These are phyloP conservation scores for Enteromius anoplus DNA, from an alignment of 2,797 vertebrate species.

Conservation along the genomic window DNA sequence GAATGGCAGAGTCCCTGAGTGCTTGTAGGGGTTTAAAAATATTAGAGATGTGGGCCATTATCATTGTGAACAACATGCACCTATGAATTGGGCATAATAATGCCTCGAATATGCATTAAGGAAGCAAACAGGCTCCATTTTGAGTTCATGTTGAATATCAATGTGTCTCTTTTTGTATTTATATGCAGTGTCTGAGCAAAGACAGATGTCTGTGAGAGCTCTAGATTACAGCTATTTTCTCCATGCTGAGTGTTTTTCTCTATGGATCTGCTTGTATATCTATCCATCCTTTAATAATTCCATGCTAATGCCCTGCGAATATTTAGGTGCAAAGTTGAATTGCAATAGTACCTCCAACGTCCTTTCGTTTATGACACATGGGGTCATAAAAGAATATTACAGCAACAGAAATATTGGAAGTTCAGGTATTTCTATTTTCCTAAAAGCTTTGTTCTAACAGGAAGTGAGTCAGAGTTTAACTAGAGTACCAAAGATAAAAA, in stretches of 20 bases:
- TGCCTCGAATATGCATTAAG: not conserved
- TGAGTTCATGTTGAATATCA: not conserved
- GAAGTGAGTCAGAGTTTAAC: not conserved
- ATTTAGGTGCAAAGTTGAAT: not conserved
- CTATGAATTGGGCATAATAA: not conserved
- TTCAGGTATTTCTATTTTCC: not conserved
- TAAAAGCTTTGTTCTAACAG: not conserved
- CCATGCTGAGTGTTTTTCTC: not conserved
- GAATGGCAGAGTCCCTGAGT: not conserved
- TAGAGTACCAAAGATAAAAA: not conserved
- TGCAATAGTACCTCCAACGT: not conserved
- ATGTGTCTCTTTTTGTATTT: not conserved
- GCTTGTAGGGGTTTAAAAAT: too few species aligned
- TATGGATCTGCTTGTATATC: not conserved
- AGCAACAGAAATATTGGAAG: not conserved
- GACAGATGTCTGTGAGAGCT: not conserved
- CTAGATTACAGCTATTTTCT: slow-evolving; percentile 10
- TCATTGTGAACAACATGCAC: not conserved
- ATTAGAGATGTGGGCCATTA: not conserved
- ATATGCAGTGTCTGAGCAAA: not conserved
- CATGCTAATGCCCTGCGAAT: not conserved
- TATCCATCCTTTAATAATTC: not conserved
- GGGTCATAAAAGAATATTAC: not conserved
- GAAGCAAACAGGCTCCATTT: not conserved
- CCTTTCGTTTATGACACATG: not conserved